Evolutionary conservation across 1,140 invertebrate species (phyloP), one percentile per base, ranked within the genome.

Genomic region (Musca domestica): DNA sequence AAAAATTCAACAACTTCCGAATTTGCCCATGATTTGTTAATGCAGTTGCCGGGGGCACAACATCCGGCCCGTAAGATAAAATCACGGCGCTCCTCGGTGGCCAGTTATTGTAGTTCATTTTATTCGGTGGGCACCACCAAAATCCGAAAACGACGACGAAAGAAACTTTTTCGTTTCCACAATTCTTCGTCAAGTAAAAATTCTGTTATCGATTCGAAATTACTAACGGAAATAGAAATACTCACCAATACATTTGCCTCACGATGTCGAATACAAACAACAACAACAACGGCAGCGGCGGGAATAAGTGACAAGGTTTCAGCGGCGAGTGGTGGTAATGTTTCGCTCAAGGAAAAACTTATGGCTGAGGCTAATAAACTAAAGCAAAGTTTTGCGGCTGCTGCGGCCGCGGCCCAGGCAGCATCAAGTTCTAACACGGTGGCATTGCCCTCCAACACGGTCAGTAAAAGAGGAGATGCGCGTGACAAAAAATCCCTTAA

Each of bases 141-240:
- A 2, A 64, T 80, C 63, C 70, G 73, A 15, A 70, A 76, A 10
- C 71, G 79, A 0, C 74, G 72, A 23, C 73, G 74, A 10, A 71
- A 74, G 0, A 81, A 80, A 71, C 85, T 75, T 74, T 83, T 64
- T 84, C 85, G 75, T 14, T 64, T 51, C n/a, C 63, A 49, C 17
- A 51, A 67, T 15, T 52, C 61, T 23, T 56, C 70, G n/a, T 46
- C 34, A 20, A 63, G 71, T 23, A 78, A 77, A 41, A 69, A 70
- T 76, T 80, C 84, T 47, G 78, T 83, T 14, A 84, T 91, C 17
- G 92, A 96, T 84, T 92, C 92, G 10, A 90, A 90, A 72, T 90
- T 95, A 67, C 84, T 88, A 58, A 87, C 90, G 58, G 92, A 95
- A 74, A 85, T 96, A 68, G 93, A 95, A 66, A 90, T 88, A 71